Conservation (phyloP, 2,113 vertebrate species). For the Thunnus thynnus region DNA sequence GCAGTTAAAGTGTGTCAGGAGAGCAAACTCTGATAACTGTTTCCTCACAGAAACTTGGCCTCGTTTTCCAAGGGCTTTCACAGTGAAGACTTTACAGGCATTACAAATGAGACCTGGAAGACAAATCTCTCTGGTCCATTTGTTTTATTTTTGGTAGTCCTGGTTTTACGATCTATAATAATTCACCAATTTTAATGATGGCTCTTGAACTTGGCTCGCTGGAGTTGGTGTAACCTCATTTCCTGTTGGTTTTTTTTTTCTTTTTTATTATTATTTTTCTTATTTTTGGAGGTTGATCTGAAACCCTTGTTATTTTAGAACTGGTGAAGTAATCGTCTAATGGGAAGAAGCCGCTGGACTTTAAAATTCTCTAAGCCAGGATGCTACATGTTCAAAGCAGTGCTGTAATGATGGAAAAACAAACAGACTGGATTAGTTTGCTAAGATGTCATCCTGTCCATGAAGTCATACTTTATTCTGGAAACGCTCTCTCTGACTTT, state of each 20-base stretch:
- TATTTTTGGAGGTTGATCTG: neutral
- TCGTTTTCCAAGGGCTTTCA: constrained; percentile 37
- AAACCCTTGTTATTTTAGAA: neutral
- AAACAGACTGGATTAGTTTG: neutral
- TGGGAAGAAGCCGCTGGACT: neutral
- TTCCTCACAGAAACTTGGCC: constrained; percentile 42
- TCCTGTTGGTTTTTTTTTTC: neutral
- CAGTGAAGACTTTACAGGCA: constrained; percentile 21
- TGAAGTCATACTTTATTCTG: too few species aligned
- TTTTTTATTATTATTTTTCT: neutral
- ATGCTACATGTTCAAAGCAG: neutral
- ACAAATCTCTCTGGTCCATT: constrained; percentile 31
- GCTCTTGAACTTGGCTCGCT: neutral
- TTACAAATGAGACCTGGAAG: constrained; percentile 48
- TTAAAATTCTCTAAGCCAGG: neutral
- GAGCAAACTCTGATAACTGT: constrained; percentile 32
- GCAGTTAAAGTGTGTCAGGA: constrained; percentile 51
- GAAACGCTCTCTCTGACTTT: neutral
- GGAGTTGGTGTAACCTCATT: neutral
- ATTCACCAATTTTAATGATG: constrained; percentile 16
- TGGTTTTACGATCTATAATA: constrained; percentile 33
- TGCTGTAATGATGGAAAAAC: neutral
- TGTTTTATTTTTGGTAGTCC: constrained; percentile 47
- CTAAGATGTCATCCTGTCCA: neutral
- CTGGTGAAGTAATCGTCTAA: neutral